Base-by-base conservation (phyloP, 1,140 invertebrate genomes). In the Ips typographus region DNA sequence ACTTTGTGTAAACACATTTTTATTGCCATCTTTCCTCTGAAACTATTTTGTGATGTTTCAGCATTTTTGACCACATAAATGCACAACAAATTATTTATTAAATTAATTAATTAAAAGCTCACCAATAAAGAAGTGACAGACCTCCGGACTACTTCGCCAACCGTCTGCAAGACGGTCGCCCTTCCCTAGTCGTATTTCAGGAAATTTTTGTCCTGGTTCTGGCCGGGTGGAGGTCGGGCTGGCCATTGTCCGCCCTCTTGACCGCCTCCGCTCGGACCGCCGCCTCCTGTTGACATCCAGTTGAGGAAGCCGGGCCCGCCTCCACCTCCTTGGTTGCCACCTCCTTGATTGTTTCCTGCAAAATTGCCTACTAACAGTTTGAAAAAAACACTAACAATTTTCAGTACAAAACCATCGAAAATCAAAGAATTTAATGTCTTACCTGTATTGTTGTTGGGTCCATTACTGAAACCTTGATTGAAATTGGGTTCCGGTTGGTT, bases 401-500 rank as follows among this genome's bases (percentile, higher is more conserved):
- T 58, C 44, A 22, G 22, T 22, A 39, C 4, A 6, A 40, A 42
- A 43, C 1, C n/a, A 55, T 76, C 75, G 22, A 22, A 22, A 22
- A 22, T 22, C 22, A 22, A 22, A 22, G 22, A 22, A 22, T 22
- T 22, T 22, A 22, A 22, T 22, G 22, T 22, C 22, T 74, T 74
- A 80, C 79, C 78, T 65, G 70, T 77, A 62, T 75, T 77, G 49
- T 74, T 76, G 58, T 73, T 77, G n/a, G 77, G 78, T 40, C 75
- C 77, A 70, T 76, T 79, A 65, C 73, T 78, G 66, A 80, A 79
- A 37, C 78, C 78, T 53, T 80, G 79, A 72, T 80, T 80, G 73
- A 80, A 80, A 73, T 80, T 80, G 7, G 78, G 79, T 68, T 80
- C 79, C 6, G 77, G 76, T 49, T 80, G 78, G 63, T 80, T 80